Conservation (phyloP, 2,888 invertebrate species). For the Cosmia pyralina region DNA sequence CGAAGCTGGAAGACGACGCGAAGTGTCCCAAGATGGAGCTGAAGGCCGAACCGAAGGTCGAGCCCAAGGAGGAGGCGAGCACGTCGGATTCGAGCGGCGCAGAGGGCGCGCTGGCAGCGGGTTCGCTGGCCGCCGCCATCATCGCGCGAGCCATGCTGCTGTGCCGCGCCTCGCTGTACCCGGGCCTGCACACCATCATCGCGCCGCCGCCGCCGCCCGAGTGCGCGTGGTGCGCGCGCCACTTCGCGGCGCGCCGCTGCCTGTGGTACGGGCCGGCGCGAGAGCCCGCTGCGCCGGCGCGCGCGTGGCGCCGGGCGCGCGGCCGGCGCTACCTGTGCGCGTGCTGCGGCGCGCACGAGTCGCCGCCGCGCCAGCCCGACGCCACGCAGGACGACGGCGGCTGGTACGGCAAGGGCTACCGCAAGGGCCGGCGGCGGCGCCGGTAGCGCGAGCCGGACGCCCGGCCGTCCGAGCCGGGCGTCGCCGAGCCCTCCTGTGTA, state of each 20-base stretch:
- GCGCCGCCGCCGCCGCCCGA: constrained; percentile 78
- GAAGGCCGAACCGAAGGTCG: constrained; percentile 41
- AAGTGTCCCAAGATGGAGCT: constrained; percentile 41
- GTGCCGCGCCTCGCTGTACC: constrained; percentile 88
- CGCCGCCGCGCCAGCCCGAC: constrained; percentile 74
- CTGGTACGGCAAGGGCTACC: constrained; percentile 97
- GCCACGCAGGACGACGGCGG: constrained; percentile 85
- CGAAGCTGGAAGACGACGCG: constrained; percentile 40
- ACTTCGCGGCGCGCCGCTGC: constrained; percentile 78
- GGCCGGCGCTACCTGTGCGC: constrained; percentile 92
- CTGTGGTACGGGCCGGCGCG: constrained; percentile 89
- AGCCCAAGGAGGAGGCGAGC: constrained; percentile 44
- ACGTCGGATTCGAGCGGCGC: constrained; percentile 56
- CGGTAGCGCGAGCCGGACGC: constrained; percentile 78
- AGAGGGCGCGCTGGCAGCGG: constrained; percentile 62
- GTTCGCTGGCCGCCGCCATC: constrained; percentile 83
- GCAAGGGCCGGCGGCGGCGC: constrained; percentile 91
- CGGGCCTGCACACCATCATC: constrained; percentile 91
- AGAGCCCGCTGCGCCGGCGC: constrained; percentile 69
- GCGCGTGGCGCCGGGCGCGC: constrained; percentile 78
- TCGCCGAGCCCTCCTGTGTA: constrained; percentile 17
- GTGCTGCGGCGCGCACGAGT: constrained; percentile 88
- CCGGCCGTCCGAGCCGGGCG: constrained; percentile 63
- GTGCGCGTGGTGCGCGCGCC: constrained; percentile 80
- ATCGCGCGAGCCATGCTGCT: constrained; percentile 86